Base-by-base conservation (phyloP, 2,888 invertebrate genomes). In the Lasioglossum vierecki region DNA sequence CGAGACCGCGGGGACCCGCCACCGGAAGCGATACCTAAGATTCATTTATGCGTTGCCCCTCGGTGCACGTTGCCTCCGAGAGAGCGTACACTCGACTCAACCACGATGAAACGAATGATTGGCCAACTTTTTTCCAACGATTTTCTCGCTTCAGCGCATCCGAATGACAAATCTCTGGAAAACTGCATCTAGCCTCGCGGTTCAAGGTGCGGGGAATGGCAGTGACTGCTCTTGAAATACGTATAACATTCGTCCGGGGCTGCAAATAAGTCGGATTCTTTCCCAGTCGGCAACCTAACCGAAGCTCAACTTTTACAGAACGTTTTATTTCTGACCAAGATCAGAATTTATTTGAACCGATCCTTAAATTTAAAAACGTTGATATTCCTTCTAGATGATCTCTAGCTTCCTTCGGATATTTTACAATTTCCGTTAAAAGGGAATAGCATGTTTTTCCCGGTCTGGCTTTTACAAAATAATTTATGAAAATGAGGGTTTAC, bases 1-100 rank as follows among this genome's bases (percentile, higher is more conserved):
- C 68, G 63, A 66, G 66, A 60, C 73, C 81, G 49, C 39, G 74
- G 71, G 57, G 22, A 70, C 13, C 49, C 39, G 41, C 35, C 60
- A 74, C 82, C 71, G 84, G 79, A 80, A 79, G 71, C 78, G 66
- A 80, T 76, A 77, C 75, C 77, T 75, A 79, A 82, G 74, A 86
- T 85, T 82, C 79, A 82, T 82, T 82, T 75, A 77, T 85, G 39
- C 76, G 77, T 80, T 71, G 71, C 53, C n/a, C 63, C 9, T n/a
- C 74, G 35, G 30, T 41, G 26, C 9, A 35, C 68, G n/a, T 39
- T 73, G 30, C 68, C 15, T 41, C 72, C 39, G 13, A 13, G 30
- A 35, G 15, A 53, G 35, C 39, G 49, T 26, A 22, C 15, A 30
- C 13, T 30, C 41, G n/a, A 22, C 49, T 11, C 13, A 18, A 44